These are phyloP conservation scores for Meiosimyza decipiens DNA, from an alignment of 2,888 invertebrate genomes.

Conservation along the genomic window DNA sequence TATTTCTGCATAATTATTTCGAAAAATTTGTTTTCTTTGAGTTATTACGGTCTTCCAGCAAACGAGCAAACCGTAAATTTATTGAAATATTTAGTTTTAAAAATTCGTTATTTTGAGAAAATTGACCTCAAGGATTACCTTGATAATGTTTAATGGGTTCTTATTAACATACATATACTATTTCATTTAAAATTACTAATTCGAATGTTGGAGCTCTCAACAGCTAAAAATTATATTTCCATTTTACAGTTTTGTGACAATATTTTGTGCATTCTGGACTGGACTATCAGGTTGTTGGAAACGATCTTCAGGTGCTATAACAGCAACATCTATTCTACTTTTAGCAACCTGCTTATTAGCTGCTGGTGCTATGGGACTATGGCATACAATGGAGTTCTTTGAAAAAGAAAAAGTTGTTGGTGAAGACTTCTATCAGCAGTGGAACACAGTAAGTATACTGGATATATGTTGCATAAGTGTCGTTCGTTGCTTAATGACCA, in stretches of 20 bases:
- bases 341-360: slow-evolving; percentile 80
- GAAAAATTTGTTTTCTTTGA: too few species aligned
- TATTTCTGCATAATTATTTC: too few species aligned
- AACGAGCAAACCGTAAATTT: too few species aligned
- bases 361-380: slow-evolving; percentile 94
- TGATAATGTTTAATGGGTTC: too few species aligned
- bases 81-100: too few species aligned
- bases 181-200: too few species aligned
- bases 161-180: too few species aligned
- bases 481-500: too few species aligned
- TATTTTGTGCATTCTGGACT: slow-evolving; percentile 94
- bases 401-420: slow-evolving; percentile 94
- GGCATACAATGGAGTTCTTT: slow-evolving; percentile 96
- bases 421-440: slow-evolving; percentile 91
- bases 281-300: slow-evolving; percentile 98
- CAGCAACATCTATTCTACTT: slow-evolving; percentile 84
- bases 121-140: too few species aligned
- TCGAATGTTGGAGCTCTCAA: too few species aligned
- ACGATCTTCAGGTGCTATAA: slow-evolving; percentile 91
- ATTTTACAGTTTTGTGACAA: slow-evolving; percentile 79
- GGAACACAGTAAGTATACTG: slow-evolving; percentile 79
- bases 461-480: neutral
- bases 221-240: neutral
- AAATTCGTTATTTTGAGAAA: too few species aligned
- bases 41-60: too few species aligned